These are phyloP conservation scores for Microcebus griseorufus DNA, from an alignment of 2,113 vertebrate species.

Conservation along the genomic window DNA sequence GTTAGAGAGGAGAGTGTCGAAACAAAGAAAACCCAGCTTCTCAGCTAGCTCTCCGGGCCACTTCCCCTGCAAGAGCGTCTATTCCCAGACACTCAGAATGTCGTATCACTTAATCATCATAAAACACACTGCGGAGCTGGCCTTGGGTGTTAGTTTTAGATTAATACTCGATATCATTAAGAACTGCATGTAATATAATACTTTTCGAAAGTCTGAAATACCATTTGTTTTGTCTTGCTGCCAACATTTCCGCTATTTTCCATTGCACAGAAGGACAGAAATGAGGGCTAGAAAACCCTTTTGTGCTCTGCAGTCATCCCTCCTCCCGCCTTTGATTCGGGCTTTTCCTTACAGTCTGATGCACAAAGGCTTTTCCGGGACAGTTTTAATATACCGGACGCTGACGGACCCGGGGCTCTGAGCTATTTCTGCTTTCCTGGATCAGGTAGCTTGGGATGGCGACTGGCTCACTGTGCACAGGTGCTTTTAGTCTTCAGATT, in stretches of 20 bases:
- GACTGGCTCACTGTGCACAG: neutral
- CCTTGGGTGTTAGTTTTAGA: conserved; percentile 61
- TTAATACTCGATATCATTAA: conserved; percentile 64
- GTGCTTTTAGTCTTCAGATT: neutral
- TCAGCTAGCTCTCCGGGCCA: neutral
- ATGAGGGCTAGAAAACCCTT: neutral
- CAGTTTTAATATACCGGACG: neutral
- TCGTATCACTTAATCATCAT: conserved; percentile 52
- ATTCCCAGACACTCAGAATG: conserved; percentile 42
- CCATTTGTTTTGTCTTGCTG: conserved; percentile 54
- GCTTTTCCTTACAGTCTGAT: neutral
- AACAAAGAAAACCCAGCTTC: conserved; percentile 69
- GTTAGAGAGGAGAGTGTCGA: conserved; percentile 62
- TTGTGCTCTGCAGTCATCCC: neutral
- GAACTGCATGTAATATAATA: conserved; percentile 45
- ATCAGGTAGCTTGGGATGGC: neutral
- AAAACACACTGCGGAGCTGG: conserved; percentile 12
- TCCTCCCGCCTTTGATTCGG: neutral
- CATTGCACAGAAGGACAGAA: neutral
- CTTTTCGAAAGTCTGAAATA: conserved; percentile 56
- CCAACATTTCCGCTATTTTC: conserved; percentile 43
- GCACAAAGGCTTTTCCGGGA: neutral
- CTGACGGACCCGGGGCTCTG: neutral
- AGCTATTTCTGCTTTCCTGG: neutral
- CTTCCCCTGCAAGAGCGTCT: conserved; percentile 26